Base-by-base conservation (phyloP, 2,888 invertebrate species). In the Apeira syringaria region DNA sequence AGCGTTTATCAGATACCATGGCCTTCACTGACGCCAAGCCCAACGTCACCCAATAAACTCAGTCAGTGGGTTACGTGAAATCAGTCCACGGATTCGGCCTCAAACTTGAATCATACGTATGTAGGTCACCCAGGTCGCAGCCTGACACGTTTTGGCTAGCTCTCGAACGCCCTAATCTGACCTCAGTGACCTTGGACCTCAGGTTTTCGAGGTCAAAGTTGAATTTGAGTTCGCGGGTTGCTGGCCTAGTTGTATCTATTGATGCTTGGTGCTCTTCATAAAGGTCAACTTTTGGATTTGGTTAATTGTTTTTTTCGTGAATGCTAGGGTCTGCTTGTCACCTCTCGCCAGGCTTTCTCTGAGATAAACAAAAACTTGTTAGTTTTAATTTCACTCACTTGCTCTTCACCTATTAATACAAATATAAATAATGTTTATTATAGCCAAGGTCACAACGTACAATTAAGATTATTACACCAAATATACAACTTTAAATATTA, bases 81-180 rank as follows among this genome's bases (percentile, higher is more conserved):
- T 37, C 28, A 9, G 11, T 41, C 11, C 32, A 32, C 26, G 34
- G 27, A 45, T 48, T 45, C 59, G 76, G 68, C 80, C 80, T 61
- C 68, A 68, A 76, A 80, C 74, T 75, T 74, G 74, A 62, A 58
- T 62, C 61, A 59, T 44, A 80, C 70, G 68, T 80, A 79, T 71
- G 69, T 81, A 67, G 81, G 82, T 82, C 80, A 63, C 42, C 65
- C 56, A 71, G 64, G 72, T 64, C 68, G 71, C 47, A 50, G 64
- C 56, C 64, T 61, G 69, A 61, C 73, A 71, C 70, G 65, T 77
- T 82, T 82, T 81, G 75, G 69, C 76, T 74, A 75, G 67, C 70
- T 71, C 68, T 69, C 64, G 68, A 72, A 64, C 68, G 64, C 77
- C 76, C 80, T 74, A 74, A 75, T 72, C 67, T 74, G 79, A 81